Evolutionary conservation across 92 coral and sea anemone species (phyloP), one percentile per base, ranked within the genome.

Genomic region (Pocillopora meandrina): DNA sequence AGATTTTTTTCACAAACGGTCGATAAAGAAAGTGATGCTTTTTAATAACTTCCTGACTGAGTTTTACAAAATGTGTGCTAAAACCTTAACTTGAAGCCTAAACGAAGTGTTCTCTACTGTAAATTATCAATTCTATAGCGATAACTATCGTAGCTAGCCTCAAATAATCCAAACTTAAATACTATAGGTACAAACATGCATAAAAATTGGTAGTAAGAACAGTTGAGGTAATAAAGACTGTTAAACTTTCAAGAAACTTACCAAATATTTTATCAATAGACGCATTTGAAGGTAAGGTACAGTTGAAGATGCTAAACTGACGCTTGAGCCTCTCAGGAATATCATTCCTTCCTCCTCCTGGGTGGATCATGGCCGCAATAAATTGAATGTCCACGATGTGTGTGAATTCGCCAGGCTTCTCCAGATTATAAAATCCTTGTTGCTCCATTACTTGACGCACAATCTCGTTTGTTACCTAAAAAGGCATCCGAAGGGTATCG

Each of bases 401-500:
- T 15, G 98, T 94, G 88, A 94, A 94, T 61, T 94, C 98, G 77
- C 98, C 98, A 34, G 98, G 98, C 70, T 94, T 94, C 85, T 94
- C 98, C 34, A 94, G 98, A 71, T 94, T 94, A 77, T 94, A 94
- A 74, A 94, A 94, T 9, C 98, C 98, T 78, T 92, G 88, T 90
- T 86, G 93, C 64, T 94, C 95, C 98, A 94, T 94, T 62, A 94
- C 77, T 82, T 94, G 98, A 42, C 98, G 95, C 14, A 94, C 98
- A 47, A 94, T 94, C 78, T 94, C 98, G 65, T 94, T 94, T 56
- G 98, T 94, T 33, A 94, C 93, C 98, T 94, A 33, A 31, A 72
- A 52, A 55, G 9, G 16, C 11, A 66, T 14, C 13, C 18, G 67
- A 56, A 19, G 34, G 59, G 42, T 61, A 18, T 12, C 17, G 34